Evolutionary conservation across 2,113 vertebrate species (phyloP).

Genomic region (Chitala chitala): DNA sequence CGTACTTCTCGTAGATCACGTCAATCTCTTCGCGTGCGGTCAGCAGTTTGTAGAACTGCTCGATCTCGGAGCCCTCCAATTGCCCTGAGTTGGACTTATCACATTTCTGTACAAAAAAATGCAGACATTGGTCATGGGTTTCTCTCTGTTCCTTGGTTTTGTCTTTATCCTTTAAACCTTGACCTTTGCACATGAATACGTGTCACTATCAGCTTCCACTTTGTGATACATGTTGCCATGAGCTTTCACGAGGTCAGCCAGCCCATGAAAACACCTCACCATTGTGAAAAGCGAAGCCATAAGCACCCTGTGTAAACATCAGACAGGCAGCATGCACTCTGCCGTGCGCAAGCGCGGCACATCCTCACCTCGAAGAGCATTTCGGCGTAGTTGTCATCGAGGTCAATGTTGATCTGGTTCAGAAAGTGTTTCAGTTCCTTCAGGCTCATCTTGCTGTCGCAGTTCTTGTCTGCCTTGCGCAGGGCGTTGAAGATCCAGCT

Average conservation of each 20-base stretch:
- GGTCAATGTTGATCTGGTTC: constrained; percentile 79
- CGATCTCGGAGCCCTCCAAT: constrained; percentile 80
- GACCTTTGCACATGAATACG: neutral
- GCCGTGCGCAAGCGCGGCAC: neutral
- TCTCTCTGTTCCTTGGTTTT: neutral
- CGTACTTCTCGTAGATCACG: constrained; percentile 65
- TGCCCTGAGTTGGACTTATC: constrained; percentile 78
- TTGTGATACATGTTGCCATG: too few species aligned
- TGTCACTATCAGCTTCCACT: neutral
- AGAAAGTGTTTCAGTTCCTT: constrained; percentile 86
- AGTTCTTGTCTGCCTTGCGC: constrained; percentile 85
- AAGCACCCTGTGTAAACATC: neutral
- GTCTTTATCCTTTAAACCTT: neutral
- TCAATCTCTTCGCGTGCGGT: constrained; percentile 81
- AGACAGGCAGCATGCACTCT: neutral
- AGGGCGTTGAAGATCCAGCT: constrained; percentile 92
- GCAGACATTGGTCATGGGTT: neutral
- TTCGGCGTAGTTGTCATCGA: constrained; percentile 76
- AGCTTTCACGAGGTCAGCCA: too few species aligned
- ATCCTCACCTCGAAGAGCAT: constrained; percentile 78
- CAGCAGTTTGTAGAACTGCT: constrained; percentile 81
- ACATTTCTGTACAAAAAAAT: constrained; percentile 68
- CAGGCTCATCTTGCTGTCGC: constrained; percentile 81
- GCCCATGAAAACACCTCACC: too few species aligned
- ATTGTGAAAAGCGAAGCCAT: neutral